Base-by-base conservation (phyloP, 2,888 invertebrate genomes). In the Pasiphila rectangulata region DNA sequence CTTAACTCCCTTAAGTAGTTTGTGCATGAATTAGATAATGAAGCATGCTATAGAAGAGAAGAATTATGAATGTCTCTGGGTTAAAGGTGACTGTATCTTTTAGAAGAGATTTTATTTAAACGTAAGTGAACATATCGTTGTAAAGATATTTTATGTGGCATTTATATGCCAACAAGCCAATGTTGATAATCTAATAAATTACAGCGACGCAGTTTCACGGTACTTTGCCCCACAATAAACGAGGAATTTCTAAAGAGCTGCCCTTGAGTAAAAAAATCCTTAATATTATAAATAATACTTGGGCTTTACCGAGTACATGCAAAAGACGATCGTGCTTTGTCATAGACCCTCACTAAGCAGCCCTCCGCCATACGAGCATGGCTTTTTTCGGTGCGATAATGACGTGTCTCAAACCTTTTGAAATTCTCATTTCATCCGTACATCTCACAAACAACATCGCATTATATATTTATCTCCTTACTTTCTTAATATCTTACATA, bases 281-380 rank as follows among this genome's bases (percentile, higher is more conserved):
- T 4, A 21, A 2, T 21, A 6, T 21, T 21, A 21, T 21, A 24
- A 36, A 36, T 36, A 36, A 25, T 66, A 69, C 83, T 84, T 83
- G 83, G 63, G 62, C 71, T 66, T 79, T 69, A 73, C 76, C 65
- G 72, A 72, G 73, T 74, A 70, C 54, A 63, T 69, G 52, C 51
- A 58, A 55, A 71, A 63, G 63, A 67, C 64, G 63, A 61, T 50
- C 51, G 34, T 35, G 57, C 71, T 79, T 83, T 83, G 75, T 79
- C 61, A 53, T 54, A 63, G 36, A 73, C 83, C 83, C 82, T 74
- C 64, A 59, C 64, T 58, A 66, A 64, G 63, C 65, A 58, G 34
- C 49, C 35, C 47, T 53, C 63, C 40, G 63, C 65, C 64, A 16
- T 7, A 9, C 16, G 15, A 16, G 65, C 59, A 64, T 46, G 54